phyloP scores from a whole-genome alignment of 2,888 invertebrate genomes.

The Aphidius colemani region DNA sequence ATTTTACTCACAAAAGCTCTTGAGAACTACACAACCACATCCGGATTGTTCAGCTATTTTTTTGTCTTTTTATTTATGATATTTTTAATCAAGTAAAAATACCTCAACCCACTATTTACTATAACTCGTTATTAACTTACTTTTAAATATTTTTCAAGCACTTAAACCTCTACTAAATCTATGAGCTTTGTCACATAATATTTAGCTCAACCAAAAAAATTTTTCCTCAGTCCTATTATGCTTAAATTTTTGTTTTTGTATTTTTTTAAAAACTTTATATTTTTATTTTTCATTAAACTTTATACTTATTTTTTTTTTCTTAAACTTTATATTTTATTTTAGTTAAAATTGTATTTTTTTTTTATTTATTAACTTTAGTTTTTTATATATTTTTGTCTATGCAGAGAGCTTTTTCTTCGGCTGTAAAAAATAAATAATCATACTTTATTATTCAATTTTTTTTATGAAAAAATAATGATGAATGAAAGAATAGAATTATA shows the following conservation, averaged over 20 bases:
- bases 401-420: no score
- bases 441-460: no score
- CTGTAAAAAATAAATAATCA: no score
- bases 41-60: not conserved
- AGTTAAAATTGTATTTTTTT: no score
- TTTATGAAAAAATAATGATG: no score
- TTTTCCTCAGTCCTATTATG: not conserved
- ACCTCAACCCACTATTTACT: not conserved
- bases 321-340: not conserved
- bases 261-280: not conserved
- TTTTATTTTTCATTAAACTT: not conserved
- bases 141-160: constrained; percentile 3
- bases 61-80: not conserved
- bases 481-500: no score
- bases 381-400: no score
- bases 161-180: constrained; percentile 5
- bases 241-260: not conserved
- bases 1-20: no score
- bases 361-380: no score
- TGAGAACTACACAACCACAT: no score
- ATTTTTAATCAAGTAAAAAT: not conserved
- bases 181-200: constrained; percentile 8
- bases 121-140: constrained; percentile 3
- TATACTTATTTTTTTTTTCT: not conserved
- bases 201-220: not conserved